Evolutionary conservation across 2,113 vertebrate genomes (phyloP).

Genomic region (Pandion haliaetus): DNA sequence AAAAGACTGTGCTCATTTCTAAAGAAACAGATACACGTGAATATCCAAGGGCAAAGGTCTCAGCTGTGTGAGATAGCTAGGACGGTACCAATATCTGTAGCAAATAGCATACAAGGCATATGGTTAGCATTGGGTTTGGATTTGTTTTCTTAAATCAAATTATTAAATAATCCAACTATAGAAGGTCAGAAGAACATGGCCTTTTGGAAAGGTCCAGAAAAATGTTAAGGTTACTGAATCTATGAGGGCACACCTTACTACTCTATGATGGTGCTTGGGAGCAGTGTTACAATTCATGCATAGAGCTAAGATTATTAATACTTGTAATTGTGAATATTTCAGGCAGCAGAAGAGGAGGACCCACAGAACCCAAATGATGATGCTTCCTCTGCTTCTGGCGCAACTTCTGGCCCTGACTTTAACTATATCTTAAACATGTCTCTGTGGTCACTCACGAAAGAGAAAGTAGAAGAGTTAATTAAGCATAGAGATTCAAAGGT

Average conservation of each 20-base stretch:
- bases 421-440: conserved; percentile 99
- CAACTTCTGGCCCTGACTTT: conserved; percentile 91
- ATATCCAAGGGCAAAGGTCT: background rate
- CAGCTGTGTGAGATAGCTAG: background rate
- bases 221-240: background rate
- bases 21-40: background rate
- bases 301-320: background rate
- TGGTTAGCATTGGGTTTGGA: background rate
- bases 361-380: conserved; percentile 85
- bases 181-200: background rate
- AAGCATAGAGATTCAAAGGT: conserved; percentile 96
- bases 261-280: background rate
- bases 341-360: conserved; percentile 90
- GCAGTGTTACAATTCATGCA: background rate
- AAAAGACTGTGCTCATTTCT: background rate
- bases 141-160: background rate
- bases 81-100: background rate
- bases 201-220: background rate
- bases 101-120: background rate
- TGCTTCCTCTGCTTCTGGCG: conserved; percentile 85
- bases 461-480: conserved; percentile 95
- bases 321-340: background rate
- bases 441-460: conserved; percentile 96
- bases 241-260: background rate
- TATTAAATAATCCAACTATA: background rate